These are phyloP conservation scores for Meleagris gallopavo DNA, from an alignment of 2,113 vertebrate genomes.

Conservation along the genomic window DNA sequence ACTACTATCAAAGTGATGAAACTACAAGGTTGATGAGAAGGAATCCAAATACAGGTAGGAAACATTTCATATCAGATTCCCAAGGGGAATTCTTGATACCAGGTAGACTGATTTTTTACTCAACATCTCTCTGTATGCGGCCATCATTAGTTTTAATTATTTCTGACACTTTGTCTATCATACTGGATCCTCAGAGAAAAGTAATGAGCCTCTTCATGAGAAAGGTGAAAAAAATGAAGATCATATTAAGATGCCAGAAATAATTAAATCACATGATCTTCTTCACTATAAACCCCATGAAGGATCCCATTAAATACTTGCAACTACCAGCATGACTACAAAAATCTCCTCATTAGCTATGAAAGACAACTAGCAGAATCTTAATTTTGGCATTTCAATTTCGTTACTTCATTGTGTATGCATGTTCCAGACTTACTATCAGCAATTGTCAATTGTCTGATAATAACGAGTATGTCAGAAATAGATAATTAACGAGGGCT, in stretches of 20 bases:
- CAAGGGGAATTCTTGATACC: not conserved
- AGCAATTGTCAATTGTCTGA: not conserved
- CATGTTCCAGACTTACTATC: not conserved
- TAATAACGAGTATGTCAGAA: not conserved
- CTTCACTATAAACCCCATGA: constrained; percentile 37
- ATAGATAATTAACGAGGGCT: not conserved
- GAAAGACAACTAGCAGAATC: constrained; percentile 25
- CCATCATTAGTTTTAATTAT: constrained; percentile 57
- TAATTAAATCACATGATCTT: constrained; percentile 41
- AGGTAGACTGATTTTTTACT: not conserved
- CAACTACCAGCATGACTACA: constrained; percentile 2
- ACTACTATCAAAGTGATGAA: constrained; percentile 17
- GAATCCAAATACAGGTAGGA: not conserved
- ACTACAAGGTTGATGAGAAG: not conserved
- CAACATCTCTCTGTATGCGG: not conserved
- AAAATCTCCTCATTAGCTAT: constrained; percentile 36
- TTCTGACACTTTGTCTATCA: constrained; percentile 65
- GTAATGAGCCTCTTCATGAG: constrained; percentile 9
- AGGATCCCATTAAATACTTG: constrained; percentile 31
- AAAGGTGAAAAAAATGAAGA: constrained; percentile 24
- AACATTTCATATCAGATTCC: not conserved
- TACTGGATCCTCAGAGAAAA: constrained; percentile 22
- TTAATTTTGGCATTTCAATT: constrained; percentile 33
- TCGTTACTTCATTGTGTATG: not conserved
- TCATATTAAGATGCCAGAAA: constrained; percentile 28